Base-by-base conservation (phyloP, 2,888 invertebrate genomes). In the Cantharis lateralis region DNA sequence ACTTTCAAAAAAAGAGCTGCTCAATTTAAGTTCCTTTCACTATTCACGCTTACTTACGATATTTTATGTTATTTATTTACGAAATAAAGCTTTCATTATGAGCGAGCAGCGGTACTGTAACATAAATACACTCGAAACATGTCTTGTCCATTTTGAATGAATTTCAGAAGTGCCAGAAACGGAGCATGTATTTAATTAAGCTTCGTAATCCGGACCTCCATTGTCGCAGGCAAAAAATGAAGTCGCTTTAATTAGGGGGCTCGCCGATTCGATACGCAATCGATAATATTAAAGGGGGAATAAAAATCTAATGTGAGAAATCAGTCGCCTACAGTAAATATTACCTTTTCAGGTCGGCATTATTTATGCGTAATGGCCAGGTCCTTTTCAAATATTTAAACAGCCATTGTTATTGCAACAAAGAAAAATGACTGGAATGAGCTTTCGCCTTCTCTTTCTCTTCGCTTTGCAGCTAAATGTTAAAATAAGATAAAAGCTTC, bases 381-480 rank as follows among this genome's bases (percentile, higher is more conserved):
- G 74, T 64, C 78, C 75, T 78, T 69, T 72, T 77, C 77, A 79
- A 79, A 79, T 79, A 79, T 79, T 79, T 79, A 77, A 79, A 77
- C 74, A 74, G 77, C 74, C 71, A 76, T 76, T 79, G 74, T 74
- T 79, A 74, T 68, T 78, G 68, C 70, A 76, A 78, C 68, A 74
- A 71, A 71, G 64, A 66, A 66, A 66, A 66, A 66, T 66, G 64
- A 20, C 64, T 18, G 64, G 64, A 66, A 66, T 66, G 24, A 66
- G 15, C 16, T 24, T 20, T 24, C 64, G 15, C 24, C 20, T 48
- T 66, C 64, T 15, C 20, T 66, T 66, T 16, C 18, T 20, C 64
- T 9, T 10, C 18, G 13, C 16, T 16, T 13, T 11, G 1, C 7
- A 66, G 24, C 9, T 66, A 20, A 18, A 66, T n/a, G 64, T 66